Percentiles rank a stretch among this genome's conserved stretches.
Evolutionary conservation across 2,797 vertebrate genomes (phyloP).

Genomic region (Petrocephalus sullivani): DNA sequence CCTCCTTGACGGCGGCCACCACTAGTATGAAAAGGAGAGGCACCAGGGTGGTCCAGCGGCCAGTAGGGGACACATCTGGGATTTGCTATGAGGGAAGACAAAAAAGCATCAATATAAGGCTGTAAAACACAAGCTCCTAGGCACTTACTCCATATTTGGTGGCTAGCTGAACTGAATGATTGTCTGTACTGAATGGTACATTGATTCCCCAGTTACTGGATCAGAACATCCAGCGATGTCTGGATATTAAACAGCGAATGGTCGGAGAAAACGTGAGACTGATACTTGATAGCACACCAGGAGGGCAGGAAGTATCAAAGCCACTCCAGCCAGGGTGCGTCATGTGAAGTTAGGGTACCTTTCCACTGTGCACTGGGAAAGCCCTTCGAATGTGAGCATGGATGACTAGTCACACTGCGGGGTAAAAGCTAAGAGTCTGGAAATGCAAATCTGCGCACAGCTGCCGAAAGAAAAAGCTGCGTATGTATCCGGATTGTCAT

Average conservation of each 20-base stretch:
- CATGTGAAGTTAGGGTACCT: background rate
- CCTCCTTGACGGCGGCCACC: slow-evolving; percentile 93
- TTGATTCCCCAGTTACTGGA: background rate
- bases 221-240: background rate
- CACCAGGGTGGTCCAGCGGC: slow-evolving; percentile 94
- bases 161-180: background rate
- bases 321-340: background rate
- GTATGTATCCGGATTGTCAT: background rate
- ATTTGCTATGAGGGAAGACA: slow-evolving; percentile 78
- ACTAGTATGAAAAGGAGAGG: slow-evolving; percentile 94
- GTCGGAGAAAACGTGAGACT: background rate
- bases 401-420: background rate
- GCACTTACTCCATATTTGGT: background rate
- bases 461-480: background rate
- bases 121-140: background rate
- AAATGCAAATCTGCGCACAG: background rate
- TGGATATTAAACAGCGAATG: background rate
- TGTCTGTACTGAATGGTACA: background rate
- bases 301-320: background rate
- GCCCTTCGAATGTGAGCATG: background rate
- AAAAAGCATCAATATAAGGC: background rate
- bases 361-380: background rate
- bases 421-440: background rate
- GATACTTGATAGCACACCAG: background rate
- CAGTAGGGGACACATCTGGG: slow-evolving; percentile 97